Evolutionary conservation across 1,140 invertebrate genomes (phyloP), one percentile per base, ranked within the genome.

Genomic region (Megathymus violae): DNA sequence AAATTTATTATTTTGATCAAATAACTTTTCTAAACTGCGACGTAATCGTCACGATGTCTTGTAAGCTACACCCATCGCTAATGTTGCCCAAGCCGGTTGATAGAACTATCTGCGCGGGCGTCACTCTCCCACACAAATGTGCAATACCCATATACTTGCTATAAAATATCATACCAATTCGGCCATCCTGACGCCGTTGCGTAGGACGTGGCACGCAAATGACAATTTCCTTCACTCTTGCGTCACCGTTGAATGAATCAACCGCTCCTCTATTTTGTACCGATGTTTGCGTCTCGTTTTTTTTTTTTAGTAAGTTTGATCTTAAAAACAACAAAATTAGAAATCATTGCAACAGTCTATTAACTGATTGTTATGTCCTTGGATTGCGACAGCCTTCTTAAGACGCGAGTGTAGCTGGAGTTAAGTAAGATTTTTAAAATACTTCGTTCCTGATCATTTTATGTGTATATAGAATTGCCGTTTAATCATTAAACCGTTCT

Each of bases 221-320:
- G 77, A 78, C 71, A 68, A 84, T 85, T 90, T 90, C 88, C 88
- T 89, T 54, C 68, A 68, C 74, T 76, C 67, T 79, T 74, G 78
- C 88, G 82, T 88, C 85, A 88, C 71, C 71, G 56, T 68, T 63
- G 63, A 72, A 74, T 87, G 84, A 90, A 79, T 87, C 82, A 88
- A 70, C 31, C 71, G 36, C 58, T 71, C 44, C 31, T 64, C 58
- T 61, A 56, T 25, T 25, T 44, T 44, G 10, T 13, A 3, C 13
- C 10, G 1, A 31, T 25, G 9, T 5, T 44, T 11, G 10, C 9
- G 10, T 11, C 17, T 11, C 7, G n/a, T 16, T 25, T 25, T n/a
- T n/a, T n/a, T n/a, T n/a, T n/a, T n/a, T n/a, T n/a, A n/a, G n/a
- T n/a, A n/a, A n/a, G n/a, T n/a, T n/a, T n/a, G n/a, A n/a, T n/a